These are phyloP conservation scores for Halictus rubicundus DNA, from an alignment of 1,140 invertebrate genomes.

Conservation along the genomic window DNA sequence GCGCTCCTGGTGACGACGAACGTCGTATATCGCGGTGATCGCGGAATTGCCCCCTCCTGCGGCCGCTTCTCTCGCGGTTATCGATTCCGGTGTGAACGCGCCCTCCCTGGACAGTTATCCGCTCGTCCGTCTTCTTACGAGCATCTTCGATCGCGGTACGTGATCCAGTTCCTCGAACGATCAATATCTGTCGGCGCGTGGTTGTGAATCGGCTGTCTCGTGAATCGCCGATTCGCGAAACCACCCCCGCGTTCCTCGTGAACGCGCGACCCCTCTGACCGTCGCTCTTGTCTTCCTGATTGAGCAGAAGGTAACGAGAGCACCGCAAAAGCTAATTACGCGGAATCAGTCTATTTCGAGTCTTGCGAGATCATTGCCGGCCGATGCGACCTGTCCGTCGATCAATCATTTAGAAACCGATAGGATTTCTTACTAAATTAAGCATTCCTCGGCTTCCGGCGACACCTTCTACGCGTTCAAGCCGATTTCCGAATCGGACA, in stretches of 20 bases:
- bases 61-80: conserved; percentile 56
- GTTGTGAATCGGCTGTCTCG: neutral
- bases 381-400: too few relatives aligned
- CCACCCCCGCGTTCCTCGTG: too few relatives aligned
- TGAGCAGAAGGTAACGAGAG: conserved; percentile 15
- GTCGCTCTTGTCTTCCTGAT: neutral
- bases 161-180: conserved; percentile 23
- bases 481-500: too few relatives aligned
- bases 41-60: conserved; percentile 44
- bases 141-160: conserved; percentile 11
- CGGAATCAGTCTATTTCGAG: neutral
- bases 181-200: conserved; percentile 16
- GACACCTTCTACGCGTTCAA: too few relatives aligned
- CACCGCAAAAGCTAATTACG: conserved; percentile 9
- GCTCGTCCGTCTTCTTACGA: conserved; percentile 16
- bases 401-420: too few relatives aligned
- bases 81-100: conserved; percentile 65
- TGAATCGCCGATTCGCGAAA: neutral
- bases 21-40: conserved; percentile 49
- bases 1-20: conserved; percentile 26
- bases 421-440: too few relatives aligned
- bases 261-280: neutral
- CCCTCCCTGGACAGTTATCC: conserved; percentile 56
- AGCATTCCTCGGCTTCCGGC: too few relatives aligned
- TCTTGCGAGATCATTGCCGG: too few relatives aligned